phyloP scores from a whole-genome alignment of 2,797 vertebrate species.

The Platyrinchus mystaceus region DNA sequence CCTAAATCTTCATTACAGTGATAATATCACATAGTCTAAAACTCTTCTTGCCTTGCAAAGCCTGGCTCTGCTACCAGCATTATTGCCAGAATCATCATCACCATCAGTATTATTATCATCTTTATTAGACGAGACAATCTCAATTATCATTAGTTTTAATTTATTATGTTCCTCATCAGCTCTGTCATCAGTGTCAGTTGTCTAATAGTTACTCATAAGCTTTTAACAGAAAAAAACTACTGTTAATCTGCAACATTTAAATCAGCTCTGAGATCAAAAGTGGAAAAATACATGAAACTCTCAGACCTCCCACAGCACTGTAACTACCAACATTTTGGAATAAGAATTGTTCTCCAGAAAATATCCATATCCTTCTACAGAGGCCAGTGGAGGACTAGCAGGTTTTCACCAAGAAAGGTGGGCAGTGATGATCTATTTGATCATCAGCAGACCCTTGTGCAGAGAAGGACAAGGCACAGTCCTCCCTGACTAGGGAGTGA shows the following conservation, averaged over 20 bases:
- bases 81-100: not conserved
- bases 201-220: conserved; percentile 3
- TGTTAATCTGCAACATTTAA: conserved; percentile 5
- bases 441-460: not conserved
- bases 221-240: conserved; percentile 20
- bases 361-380: not conserved
- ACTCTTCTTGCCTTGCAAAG: not conserved
- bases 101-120: not conserved
- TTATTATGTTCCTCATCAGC: conserved; percentile 27
- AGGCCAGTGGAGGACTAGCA: not conserved
- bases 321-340: not conserved
- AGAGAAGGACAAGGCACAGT: not conserved
- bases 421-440: not conserved
- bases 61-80: not conserved
- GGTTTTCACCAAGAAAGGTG: not conserved
- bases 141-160: conserved; percentile 31
- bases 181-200: not conserved
- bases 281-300: not conserved
- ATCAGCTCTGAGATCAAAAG: not conserved
- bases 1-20: not conserved
- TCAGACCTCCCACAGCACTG: not conserved
- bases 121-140: conserved; percentile 34
- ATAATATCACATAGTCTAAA: not conserved
- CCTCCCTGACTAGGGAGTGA: not conserved
- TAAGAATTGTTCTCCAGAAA: not conserved